Evolutionary conservation across 2,113 vertebrate species (phyloP).

Genomic region (Canis aureus): DNA sequence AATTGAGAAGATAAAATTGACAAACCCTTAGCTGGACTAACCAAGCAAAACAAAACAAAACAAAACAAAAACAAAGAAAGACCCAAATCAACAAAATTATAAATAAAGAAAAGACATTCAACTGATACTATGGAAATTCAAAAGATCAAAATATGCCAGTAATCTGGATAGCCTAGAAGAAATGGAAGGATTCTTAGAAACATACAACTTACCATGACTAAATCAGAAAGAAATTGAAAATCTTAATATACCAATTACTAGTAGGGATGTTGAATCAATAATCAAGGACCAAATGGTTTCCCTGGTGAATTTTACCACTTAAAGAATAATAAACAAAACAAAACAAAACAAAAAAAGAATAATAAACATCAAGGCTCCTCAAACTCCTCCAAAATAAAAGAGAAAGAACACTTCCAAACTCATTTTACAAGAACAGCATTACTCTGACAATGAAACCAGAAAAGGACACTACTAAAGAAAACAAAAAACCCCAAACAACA

Average conservation of each 20-base stretch:
- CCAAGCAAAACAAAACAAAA: not conserved
- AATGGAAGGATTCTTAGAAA: not conserved
- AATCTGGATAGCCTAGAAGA: not conserved
- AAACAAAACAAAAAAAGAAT: not conserved
- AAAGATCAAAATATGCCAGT: not conserved
- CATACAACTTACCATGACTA: not conserved
- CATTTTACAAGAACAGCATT: not conserved
- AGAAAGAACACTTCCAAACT: not conserved
- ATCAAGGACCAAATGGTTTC: not conserved
- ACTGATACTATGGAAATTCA: not conserved
- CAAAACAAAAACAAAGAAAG: not conserved
- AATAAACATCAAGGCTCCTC: not conserved
- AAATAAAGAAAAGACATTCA: not conserved
- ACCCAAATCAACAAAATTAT: not conserved
- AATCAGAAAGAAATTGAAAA: not conserved
- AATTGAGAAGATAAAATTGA: not conserved
- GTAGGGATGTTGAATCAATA: not conserved
- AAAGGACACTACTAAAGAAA: not conserved
- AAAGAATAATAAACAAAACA: not conserved
- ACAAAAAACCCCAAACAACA: not conserved
- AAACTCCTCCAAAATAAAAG: not conserved
- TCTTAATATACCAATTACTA: not conserved
- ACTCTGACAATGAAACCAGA: not conserved
- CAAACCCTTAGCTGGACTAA: not conserved
- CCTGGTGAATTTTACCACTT: not conserved